These are phyloP conservation scores for Malurus elegans DNA, from an alignment of 2,113 vertebrate genomes.

Conservation along the genomic window DNA sequence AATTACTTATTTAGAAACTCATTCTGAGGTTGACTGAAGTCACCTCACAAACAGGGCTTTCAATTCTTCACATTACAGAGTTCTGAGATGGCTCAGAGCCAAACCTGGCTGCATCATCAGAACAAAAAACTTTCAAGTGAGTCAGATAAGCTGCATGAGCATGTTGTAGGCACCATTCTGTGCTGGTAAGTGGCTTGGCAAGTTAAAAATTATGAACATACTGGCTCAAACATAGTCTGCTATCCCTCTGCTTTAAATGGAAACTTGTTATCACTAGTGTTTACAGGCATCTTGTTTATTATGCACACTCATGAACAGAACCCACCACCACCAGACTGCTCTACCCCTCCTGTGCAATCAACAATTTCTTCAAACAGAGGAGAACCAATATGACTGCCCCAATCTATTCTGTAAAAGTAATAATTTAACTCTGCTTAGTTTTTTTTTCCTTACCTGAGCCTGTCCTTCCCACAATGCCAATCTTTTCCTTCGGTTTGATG, in stretches of 20 bases:
- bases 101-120: background rate
- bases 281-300: background rate
- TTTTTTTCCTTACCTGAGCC: slow-evolving; percentile 82
- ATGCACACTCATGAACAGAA: background rate
- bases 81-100: background rate
- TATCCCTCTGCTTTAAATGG: background rate
- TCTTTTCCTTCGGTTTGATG: slow-evolving; percentile 89
- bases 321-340: background rate
- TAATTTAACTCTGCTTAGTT: background rate
- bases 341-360: background rate
- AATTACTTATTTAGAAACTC: background rate
- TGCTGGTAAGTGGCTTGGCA: background rate
- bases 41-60: background rate
- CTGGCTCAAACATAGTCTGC: background rate
- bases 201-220: background rate
- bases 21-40: background rate
- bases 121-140: background rate
- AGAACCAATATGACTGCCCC: background rate
- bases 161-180: background rate
- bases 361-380: background rate
- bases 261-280: background rate
- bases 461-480: slow-evolving; percentile 91
- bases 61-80: background rate
- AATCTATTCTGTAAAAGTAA: background rate
- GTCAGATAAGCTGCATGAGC: background rate